phyloP scores from a whole-genome alignment of 2,113 vertebrate species.

The Nerophis lumbriciformis region DNA sequence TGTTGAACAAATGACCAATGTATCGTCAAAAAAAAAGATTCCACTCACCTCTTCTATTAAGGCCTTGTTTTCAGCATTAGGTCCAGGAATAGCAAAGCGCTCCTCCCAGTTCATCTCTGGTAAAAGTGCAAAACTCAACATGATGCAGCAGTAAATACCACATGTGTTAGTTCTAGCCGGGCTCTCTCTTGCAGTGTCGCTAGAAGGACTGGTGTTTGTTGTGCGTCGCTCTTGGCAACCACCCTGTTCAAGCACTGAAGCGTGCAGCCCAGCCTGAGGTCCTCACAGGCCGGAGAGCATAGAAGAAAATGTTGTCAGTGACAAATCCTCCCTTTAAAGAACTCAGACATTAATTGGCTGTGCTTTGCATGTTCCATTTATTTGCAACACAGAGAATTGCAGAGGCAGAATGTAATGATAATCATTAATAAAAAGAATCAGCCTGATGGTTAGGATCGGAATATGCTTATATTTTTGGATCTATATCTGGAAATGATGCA shows the following conservation, averaged over 20 bases:
- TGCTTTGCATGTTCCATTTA: too few species aligned
- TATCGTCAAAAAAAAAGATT: background rate
- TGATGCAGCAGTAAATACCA: background rate
- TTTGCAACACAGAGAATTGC: too few species aligned
- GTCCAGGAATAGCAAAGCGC: slow-evolving; percentile 77
- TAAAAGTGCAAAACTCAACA: slow-evolving; percentile 43
- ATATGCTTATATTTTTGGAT: too few species aligned
- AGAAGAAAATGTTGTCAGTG: too few species aligned
- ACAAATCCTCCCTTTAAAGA: too few species aligned
- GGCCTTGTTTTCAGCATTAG: slow-evolving; percentile 77
- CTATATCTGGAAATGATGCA: too few species aligned
- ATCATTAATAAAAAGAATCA: too few species aligned
- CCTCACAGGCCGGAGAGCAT: too few species aligned
- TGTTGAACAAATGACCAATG: background rate
- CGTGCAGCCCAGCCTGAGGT: background rate
- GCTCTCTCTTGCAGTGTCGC: background rate
- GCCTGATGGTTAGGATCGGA: too few species aligned
- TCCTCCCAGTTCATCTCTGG: slow-evolving; percentile 77
- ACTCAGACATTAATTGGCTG: too few species aligned
- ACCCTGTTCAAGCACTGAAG: background rate
- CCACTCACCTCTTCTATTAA: slow-evolving; percentile 78
- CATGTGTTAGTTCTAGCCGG: background rate
- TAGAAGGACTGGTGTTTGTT: slow-evolving; percentile 8
- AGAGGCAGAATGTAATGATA: too few species aligned
- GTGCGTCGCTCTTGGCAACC: slow-evolving; percentile 2